These are phyloP conservation scores for Fistularia commersonii DNA, from an alignment of 2,797 vertebrate genomes.

Conservation along the genomic window DNA sequence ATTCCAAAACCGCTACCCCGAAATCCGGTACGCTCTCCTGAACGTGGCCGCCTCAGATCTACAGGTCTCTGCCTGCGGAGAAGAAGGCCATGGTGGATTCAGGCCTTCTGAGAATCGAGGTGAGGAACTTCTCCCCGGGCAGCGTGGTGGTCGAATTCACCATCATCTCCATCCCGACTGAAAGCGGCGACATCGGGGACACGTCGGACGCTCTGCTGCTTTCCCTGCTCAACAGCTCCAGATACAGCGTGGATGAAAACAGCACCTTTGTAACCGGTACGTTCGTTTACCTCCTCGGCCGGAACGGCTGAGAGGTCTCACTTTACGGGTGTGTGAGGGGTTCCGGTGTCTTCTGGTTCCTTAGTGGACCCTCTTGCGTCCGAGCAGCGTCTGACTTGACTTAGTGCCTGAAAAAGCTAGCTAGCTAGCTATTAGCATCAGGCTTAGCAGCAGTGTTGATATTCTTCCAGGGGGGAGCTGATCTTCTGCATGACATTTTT, in stretches of 20 bases:
- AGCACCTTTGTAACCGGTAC: conserved; percentile 69
- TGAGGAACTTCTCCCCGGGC: conserved; percentile 67
- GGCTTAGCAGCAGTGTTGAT: no score
- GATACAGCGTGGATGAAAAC: conserved; percentile 65
- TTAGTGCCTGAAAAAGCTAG: no score
- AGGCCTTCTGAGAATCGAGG: conserved; percentile 65
- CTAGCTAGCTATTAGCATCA: no score
- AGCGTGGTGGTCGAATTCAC: conserved; percentile 77
- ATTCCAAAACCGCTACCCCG: not conserved
- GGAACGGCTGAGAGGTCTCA: no score
- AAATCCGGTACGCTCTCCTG: not conserved
- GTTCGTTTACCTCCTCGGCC: no score
- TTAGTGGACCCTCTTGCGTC: no score
- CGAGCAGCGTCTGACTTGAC: no score
- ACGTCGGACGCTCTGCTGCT: conserved; percentile 57
- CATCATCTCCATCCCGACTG: conserved; percentile 56
- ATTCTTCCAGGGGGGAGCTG: no score
- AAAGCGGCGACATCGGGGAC: conserved; percentile 43
- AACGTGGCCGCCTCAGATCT: conserved; percentile 61
- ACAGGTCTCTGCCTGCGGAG: conserved; percentile 54
- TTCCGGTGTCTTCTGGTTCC: no score
- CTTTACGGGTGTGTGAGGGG: no score
- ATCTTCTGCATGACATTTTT: no score
- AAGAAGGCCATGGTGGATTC: conserved; percentile 64
- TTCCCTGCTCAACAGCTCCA: conserved; percentile 70